Conservation (phyloP, 2,888 invertebrate genomes). For the Philopedon plagiatum region DNA sequence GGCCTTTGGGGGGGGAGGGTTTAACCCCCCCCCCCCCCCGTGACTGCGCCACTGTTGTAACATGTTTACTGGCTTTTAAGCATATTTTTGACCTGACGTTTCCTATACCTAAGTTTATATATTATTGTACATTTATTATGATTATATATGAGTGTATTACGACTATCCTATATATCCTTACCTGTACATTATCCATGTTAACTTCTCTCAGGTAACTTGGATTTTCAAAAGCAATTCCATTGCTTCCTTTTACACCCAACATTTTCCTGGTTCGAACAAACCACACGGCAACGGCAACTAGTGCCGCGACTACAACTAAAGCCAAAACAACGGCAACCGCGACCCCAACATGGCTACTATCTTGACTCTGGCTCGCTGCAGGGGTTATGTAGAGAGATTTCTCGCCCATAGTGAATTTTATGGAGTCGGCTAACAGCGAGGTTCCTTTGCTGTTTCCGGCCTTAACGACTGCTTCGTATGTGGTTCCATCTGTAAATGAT, state of each 20-base stretch:
- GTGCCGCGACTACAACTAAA: slow-evolving; percentile 74
- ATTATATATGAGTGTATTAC: too few species aligned
- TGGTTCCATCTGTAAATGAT: slow-evolving; percentile 73
- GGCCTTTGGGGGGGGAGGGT: too few species aligned
- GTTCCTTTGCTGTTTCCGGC: slow-evolving; percentile 81
- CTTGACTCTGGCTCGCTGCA: slow-evolving; percentile 74
- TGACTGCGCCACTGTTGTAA: too few species aligned
- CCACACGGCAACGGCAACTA: slow-evolving; percentile 75
- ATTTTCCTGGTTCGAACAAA: slow-evolving; percentile 76
- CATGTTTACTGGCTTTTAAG: too few species aligned
- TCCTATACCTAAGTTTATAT: too few species aligned
- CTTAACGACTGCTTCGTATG: slow-evolving; percentile 86
- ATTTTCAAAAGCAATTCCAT: slow-evolving; percentile 87
- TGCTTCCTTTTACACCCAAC: slow-evolving; percentile 77
- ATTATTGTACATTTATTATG: too few species aligned
- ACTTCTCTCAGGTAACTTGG: slow-evolving; percentile 86
- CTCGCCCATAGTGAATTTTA: slow-evolving; percentile 82
- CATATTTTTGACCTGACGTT: too few species aligned
- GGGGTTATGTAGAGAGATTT: slow-evolving; percentile 76
- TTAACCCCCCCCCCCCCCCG: too few species aligned
- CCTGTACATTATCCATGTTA: slow-evolving; percentile 83
- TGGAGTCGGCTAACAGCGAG: slow-evolving; percentile 81
- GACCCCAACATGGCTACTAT: slow-evolving; percentile 73
- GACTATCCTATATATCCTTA: too few species aligned
- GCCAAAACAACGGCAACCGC: slow-evolving; percentile 78